Conservation (phyloP, 2,113 vertebrate species). For the Emydocephalus ijimae region DNA sequence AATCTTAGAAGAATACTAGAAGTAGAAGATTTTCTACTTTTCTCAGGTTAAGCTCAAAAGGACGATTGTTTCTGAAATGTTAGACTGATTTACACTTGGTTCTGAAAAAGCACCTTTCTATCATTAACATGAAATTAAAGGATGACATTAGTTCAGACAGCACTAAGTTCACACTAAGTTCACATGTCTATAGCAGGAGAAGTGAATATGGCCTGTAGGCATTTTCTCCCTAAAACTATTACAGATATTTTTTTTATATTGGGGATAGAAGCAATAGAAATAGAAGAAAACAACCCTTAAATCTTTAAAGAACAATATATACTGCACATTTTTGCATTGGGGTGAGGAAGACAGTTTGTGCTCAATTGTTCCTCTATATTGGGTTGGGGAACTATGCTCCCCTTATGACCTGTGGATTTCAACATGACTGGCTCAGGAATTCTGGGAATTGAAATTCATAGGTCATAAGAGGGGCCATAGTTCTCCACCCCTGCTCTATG, state of each 20-base stretch:
- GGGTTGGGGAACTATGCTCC: background rate
- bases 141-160: background rate
- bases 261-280: background rate
- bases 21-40: conserved; percentile 17
- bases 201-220: conserved; percentile 18
- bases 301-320: background rate
- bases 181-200: conserved; percentile 2
- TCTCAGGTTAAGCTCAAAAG: background rate
- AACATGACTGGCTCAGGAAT: background rate
- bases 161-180: background rate
- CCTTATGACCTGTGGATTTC: no score
- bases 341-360: background rate
- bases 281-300: background rate
- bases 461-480: background rate
- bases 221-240: conserved; percentile 8
- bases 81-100: background rate
- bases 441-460: background rate
- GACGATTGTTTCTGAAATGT: background rate
- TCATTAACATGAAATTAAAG: conserved; percentile 9
- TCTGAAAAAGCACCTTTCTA: background rate
- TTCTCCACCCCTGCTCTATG: background rate
- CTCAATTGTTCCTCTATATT: background rate
- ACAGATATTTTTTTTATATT: conserved; percentile 28
- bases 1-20: conserved; percentile 17
- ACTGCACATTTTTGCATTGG: background rate